Base-by-base conservation (phyloP, 2,888 invertebrate species). In the Adineta ricciae region DNA sequence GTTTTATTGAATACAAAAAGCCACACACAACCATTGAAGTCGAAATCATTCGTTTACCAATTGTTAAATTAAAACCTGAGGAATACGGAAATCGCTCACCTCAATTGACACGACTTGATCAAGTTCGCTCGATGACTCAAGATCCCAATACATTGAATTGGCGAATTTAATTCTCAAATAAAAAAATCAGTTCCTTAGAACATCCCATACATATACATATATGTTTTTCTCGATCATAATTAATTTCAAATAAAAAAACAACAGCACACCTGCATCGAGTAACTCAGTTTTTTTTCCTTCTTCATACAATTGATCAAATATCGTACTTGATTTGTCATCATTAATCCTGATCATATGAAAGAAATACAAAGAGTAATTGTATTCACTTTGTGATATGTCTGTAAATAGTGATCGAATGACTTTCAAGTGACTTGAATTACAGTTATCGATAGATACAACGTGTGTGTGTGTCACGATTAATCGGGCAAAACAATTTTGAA, bases 21-120 rank as follows among this genome's bases (percentile, higher is more conserved):
- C 78, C 78, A n/a, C 78, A n/a, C n/a, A 41, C 78, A 78, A 78
- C 78, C 8, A 8, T 78, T 78, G 78, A 78, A 41, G 24, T 78
- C 11, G 78, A 78, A 78, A 24, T 78, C n/a, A n/a, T 78, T 41
- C 78, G 78, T 41, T 78, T 78, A 38, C 78, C 78, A 5, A 8
- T 78, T 11, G 11, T n/a, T 8, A 38, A 11, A 78, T 41, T 41
- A 78, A 78, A 41, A n/a, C 78, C 78, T n/a, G 24, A 24, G 11
- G 41, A 78, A 41, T 78, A 78, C 41, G 8, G 0, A 8, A n/a
- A 41, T 78, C 41, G 21, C n/a, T 41, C 78, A 78, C 16, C 2
- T 36, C 32, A 36, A 4, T 32, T 32, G 16, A 8, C 38, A 2
- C 41, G 2, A 78, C 2, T 41, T n/a, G 78, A 78, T 41, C 11